Evolutionary conservation across 2,797 vertebrate genomes (phyloP), one percentile per base, ranked within the genome.

Genomic region (Sebastes elongatus): DNA sequence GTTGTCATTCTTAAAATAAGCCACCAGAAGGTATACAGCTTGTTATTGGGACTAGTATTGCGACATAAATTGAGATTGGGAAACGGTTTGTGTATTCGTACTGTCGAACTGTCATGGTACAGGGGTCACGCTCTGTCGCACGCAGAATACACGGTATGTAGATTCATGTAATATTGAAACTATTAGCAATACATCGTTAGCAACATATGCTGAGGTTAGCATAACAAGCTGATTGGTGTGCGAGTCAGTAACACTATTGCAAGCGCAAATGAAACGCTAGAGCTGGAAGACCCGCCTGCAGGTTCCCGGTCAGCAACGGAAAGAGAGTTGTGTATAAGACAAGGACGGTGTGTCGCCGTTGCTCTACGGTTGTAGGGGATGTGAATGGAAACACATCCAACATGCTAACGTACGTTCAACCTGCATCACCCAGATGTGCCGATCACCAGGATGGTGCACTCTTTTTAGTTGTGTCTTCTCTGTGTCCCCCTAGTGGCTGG

Each of bases 401-500:
- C 42, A 18, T 46, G 14, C 42, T 46, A 46, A 18, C 3, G 1
- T 0, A 46, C 42, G 0, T 46, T 46, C 42, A 46, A 7, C 42
- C 1, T 16, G 42, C 42, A 46, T 46, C 42, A 46, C 42, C 42
- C 42, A 46, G 42, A 46, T 46, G 42, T 46, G 16, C 42, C 6
- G 6, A 46, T 46, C 42, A 46, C 42, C 16, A 18, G 42, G 42
- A 46, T 46, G 42, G 22, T 57, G 23, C 65, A 59, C 0, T 55
- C 11, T n/a, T 55, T 38, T 64, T 7, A 76, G 33, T 23, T 49
- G 57, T 23, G 22, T 71, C 42, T 65, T 6, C 71, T 84, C 7
- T 80, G 69, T 90, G 27, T 85, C 33, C 61, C 67, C 13, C 65
- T 42, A 99, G 98, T 30, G 98, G 98, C 81, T 99, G 98, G 98